Conservation (phyloP, 1,140 invertebrate genomes). For the Calycopis cecrops region DNA sequence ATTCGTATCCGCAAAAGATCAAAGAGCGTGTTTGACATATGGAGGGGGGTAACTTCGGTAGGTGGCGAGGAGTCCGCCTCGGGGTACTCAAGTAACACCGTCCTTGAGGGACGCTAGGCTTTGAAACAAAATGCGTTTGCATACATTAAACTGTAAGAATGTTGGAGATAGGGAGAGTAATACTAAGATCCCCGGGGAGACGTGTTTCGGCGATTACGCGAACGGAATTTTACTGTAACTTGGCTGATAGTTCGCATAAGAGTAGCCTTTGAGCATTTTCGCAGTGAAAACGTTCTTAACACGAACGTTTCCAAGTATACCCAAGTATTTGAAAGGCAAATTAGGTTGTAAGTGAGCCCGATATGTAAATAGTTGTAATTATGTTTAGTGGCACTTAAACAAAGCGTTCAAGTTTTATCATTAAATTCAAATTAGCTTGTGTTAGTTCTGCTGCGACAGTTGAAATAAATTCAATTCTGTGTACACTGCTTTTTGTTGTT, state of each 20-base stretch:
- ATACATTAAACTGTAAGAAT: conserved; percentile 74
- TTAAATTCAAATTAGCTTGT: conserved; percentile 19
- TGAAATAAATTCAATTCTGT: no score
- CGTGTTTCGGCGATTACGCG: conserved; percentile 71
- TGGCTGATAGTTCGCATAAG: conserved; percentile 60
- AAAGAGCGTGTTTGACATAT: conserved; percentile 68
- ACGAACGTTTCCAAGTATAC: neutral
- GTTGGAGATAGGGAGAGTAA: conserved; percentile 63
- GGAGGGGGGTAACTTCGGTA: conserved; percentile 50
- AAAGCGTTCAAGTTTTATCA: conserved; percentile 19
- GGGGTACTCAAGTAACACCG: conserved; percentile 59
- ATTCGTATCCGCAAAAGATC: conserved; percentile 69
- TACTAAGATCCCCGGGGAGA: conserved; percentile 48
- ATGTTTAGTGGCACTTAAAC: conserved; percentile 12
- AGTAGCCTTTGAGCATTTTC: conserved; percentile 61
- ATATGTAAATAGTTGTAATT: conserved; percentile 37
- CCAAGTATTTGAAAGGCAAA: conserved; percentile 69
- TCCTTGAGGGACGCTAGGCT: conserved; percentile 63
- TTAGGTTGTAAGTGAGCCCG: conserved; percentile 52
- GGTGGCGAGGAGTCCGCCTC: conserved; percentile 40
- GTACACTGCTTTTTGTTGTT: no score
- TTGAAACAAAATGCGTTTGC: conserved; percentile 75
- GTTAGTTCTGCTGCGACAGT: no score
- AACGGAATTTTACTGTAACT: conserved; percentile 61
- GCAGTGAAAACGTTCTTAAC: conserved; percentile 43